phyloP scores from a whole-genome alignment of 2,113 vertebrate genomes.

The Bos indicus region DNA sequence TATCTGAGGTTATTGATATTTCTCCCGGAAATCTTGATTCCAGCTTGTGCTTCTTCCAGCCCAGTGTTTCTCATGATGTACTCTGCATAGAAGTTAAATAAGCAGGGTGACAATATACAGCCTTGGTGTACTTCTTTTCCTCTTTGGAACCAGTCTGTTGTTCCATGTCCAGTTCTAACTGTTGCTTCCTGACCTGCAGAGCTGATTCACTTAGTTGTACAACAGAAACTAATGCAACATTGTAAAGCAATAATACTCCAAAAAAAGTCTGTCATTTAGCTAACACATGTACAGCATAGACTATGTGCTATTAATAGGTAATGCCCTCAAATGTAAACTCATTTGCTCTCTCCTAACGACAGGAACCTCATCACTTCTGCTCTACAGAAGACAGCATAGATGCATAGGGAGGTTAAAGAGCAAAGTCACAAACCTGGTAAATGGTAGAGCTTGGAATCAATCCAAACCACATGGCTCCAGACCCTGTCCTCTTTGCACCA shows the following conservation, averaged over 20 bases:
- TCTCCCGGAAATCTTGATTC: too few relatives aligned
- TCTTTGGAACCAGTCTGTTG: too few relatives aligned
- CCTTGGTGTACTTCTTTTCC: too few relatives aligned
- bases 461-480: neutral
- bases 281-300: neutral
- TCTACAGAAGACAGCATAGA: neutral
- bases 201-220: neutral
- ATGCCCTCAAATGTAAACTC: neutral
- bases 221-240: neutral
- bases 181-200: neutral
- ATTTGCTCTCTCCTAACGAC: neutral
- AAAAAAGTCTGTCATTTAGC: neutral
- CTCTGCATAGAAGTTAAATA: too few relatives aligned
- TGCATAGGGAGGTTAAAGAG: neutral
- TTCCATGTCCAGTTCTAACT: too few relatives aligned
- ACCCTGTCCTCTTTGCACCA: neutral
- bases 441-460: neutral
- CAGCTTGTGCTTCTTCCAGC: too few relatives aligned
- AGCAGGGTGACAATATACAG: too few relatives aligned
- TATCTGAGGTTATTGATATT: too few relatives aligned
- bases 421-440: neutral
- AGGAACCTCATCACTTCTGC: neutral
- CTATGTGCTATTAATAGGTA: neutral
- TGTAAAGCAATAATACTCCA: neutral
- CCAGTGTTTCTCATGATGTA: too few relatives aligned